These are phyloP conservation scores for Drosophila peninsularis DNA, from an alignment of 2,888 invertebrate genomes.

Conservation along the genomic window DNA sequence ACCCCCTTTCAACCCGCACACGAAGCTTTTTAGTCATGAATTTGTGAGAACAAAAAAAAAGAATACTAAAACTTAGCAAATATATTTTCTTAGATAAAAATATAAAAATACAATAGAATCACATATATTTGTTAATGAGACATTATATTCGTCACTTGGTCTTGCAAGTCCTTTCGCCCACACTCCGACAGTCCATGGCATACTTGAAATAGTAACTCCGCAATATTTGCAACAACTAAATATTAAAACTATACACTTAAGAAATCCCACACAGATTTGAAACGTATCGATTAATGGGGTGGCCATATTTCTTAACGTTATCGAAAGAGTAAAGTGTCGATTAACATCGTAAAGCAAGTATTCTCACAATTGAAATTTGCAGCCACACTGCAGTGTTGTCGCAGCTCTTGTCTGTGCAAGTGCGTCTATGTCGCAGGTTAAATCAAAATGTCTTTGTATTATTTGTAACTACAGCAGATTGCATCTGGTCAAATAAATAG, in stretches of 20 bases:
- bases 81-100: no score
- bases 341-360: background rate
- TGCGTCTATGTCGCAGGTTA: slow-evolving; percentile 48
- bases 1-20: no score
- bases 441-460: slow-evolving; percentile 58
- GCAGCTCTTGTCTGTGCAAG: slow-evolving; percentile 58
- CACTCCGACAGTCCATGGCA: slow-evolving; percentile 42
- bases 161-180: slow-evolving; percentile 75
- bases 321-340: background rate
- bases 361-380: slow-evolving; percentile 10
- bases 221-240: no score
- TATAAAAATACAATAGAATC: background rate
- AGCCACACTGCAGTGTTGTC: slow-evolving; percentile 52
- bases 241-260: background rate
- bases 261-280: no score
- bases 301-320: background rate
- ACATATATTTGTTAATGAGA: slow-evolving; percentile 20
- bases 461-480: slow-evolving; percentile 46
- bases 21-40: no score
- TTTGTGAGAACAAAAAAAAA: no score
- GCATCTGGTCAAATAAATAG: slow-evolving; percentile 29
- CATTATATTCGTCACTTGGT: slow-evolving; percentile 51
- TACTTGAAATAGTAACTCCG: slow-evolving; percentile 15
- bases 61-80: no score
- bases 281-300: slow-evolving; percentile 7